Conservation (phyloP, 2,797 vertebrate genomes). For the Naso thynnoides region DNA sequence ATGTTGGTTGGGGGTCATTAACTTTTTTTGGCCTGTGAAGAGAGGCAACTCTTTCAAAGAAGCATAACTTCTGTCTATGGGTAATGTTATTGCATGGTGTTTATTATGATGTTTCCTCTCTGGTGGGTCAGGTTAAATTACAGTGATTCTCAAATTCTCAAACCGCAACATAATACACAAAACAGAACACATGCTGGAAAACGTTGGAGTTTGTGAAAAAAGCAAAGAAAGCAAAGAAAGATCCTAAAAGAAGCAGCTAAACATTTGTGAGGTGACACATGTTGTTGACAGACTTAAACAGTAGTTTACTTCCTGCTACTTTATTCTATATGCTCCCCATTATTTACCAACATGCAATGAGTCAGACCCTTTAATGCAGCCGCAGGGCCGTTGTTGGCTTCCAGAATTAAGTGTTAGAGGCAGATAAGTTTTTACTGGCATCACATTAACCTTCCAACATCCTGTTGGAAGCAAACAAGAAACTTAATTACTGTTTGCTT, state of each 20-base stretch:
- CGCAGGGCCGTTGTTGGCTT: constrained; percentile 36
- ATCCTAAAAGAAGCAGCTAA: constrained; percentile 10
- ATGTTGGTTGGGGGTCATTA: neutral
- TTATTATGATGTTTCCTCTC: constrained; percentile 30
- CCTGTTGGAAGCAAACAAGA: constrained; percentile 58
- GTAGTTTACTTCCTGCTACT: constrained; percentile 42
- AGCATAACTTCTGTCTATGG: neutral
- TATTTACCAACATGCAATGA: constrained; percentile 46
- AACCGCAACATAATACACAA: constrained; percentile 15
- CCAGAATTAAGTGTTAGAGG: constrained; percentile 33
- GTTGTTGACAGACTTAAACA: constrained; percentile 5
- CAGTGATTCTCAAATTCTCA: constrained; percentile 20
- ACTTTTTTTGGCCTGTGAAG: neutral
- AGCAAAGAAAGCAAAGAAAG: neutral
- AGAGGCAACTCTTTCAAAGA: neutral
- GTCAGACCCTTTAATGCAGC: constrained; percentile 53
- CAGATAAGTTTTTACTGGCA: constrained; percentile 52
- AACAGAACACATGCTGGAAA: neutral
- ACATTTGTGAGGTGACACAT: constrained; percentile 3
- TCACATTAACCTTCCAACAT: constrained; percentile 54
- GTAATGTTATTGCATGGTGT: constrained; percentile 1
- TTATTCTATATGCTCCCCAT: constrained; percentile 35
- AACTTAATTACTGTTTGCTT: constrained; percentile 58
- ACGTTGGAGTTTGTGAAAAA: neutral
- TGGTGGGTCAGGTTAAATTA: neutral